Percentiles rank a stretch among this genome's conserved stretches.
Evolutionary conservation across 1,140 invertebrate species (phyloP).

Genomic region (Vanessa atalanta): DNA sequence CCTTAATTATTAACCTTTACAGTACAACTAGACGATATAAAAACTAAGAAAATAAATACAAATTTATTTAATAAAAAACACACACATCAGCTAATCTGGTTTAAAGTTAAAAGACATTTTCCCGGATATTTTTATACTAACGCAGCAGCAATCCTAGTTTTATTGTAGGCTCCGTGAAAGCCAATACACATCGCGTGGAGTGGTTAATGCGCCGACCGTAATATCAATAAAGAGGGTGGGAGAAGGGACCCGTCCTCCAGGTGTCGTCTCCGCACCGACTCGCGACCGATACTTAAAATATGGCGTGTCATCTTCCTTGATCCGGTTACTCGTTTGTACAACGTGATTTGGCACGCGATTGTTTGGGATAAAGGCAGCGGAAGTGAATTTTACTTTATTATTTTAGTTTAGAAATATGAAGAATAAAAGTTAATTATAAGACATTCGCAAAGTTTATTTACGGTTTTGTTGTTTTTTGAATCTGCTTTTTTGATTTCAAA

Average conservation of each 20-base stretch:
- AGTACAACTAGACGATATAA: too few species aligned
- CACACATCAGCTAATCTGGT: too few species aligned
- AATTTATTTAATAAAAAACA: too few species aligned
- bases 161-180: slow-evolving; percentile 66
- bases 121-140: slow-evolving; percentile 15
- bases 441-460: too few species aligned
- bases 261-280: slow-evolving; percentile 65
- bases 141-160: slow-evolving; percentile 54
- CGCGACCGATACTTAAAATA: slow-evolving; percentile 74
- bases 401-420: neutral
- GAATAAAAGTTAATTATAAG: too few species aligned
- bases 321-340: slow-evolving; percentile 69
- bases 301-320: slow-evolving; percentile 70
- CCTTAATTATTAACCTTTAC: too few species aligned
- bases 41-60: too few species aligned
- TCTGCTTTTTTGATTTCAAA: too few species aligned
- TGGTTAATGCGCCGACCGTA: slow-evolving; percentile 74
- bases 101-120: too few species aligned
- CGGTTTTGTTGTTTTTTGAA: too few species aligned
- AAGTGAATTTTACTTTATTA: neutral
- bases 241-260: slow-evolving; percentile 51
- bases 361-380: slow-evolving; percentile 31
- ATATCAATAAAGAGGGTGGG: slow-evolving; percentile 75
- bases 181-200: slow-evolving; percentile 69
- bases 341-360: slow-evolving; percentile 57